Base-by-base conservation (phyloP, 2,113 vertebrate species). In the Gallinago jamesoni region DNA sequence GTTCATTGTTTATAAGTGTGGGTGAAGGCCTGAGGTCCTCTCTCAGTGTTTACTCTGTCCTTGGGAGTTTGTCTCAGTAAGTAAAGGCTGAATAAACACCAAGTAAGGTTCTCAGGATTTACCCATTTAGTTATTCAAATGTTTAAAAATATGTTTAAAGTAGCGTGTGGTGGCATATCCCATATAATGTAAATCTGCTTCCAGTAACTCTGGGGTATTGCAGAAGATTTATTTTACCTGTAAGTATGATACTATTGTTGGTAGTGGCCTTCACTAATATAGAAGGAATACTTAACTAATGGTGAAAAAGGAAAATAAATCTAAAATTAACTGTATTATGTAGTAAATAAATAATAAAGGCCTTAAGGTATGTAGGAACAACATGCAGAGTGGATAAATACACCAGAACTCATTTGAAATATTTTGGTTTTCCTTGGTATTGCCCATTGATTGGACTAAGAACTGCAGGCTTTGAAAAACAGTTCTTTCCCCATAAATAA, bases 1-100 rank as follows among this genome's bases (percentile, higher is more conserved):
- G 81, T 92, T 96, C 93, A 80, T 94, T 96, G 96, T 96, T 97
- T 97, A 91, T 92, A 80, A 87, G 74, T 82, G 68, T 80, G 96
- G 69, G 84, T 91, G 74, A 96, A 94, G 92, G 90, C 87, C 89
- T 94, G 92, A 95, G 84, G 74, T 96, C 33, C 37, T 45, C 84
- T 82, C 91, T 82, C 66, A 62, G 55, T 95, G 95, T 97, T 96
- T 96, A 96, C 67, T 90, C 84, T 92, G 89, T 85, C 84, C 50
- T 84, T 83, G 84, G 81, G 84, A 96, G 67, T 91, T 92, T 91
- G 89, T 87, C 74, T 93, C 55, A 67, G 80, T 93, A 95, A 96
- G 92, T 87, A 94, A 94, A 25, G 81, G 39, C 89, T 76, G 96
- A 96, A 89, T 97, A 97, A 96, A 97, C 95, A 96, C 70, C 0